Evolutionary conservation across 2,888 invertebrate genomes (phyloP), one percentile per base, ranked within the genome.

Genomic region (Palloptera scutellata): DNA sequence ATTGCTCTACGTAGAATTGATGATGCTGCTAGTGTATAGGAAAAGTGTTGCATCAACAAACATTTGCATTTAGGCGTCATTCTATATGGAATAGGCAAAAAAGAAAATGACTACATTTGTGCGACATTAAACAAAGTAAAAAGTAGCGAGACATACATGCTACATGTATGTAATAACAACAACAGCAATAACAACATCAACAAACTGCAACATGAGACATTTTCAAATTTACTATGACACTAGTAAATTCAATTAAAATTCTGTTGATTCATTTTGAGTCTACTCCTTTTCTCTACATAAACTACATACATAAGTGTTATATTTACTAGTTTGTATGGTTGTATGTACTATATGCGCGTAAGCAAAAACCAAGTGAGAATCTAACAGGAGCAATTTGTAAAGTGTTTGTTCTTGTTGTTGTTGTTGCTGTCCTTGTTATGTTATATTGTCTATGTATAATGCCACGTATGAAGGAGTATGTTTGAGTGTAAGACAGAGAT

Each of bases 191-290:
- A 55, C 20, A 8, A 17, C 43, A n/a, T 1, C 19, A 19, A 53
- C 51, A 42, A 30, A 30, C 11, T 15, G n/a, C 20, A 30, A 41
- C 48, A 55, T 48, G 10, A 43, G 9, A 15, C 19, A 51, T 53
- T 59, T 30, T 60, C 53, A 17, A 57, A 40, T 45, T 30, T 20
- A 41, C 45, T 30, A 58, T 41, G 55, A 42, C 60, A 42, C 61
- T 70, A 63, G 65, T 68, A 62, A 70, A 68, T 70, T 67, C 70
- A 70, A 70, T 70, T 70, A 70, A 70, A 70, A 70, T 67, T 57
- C 70, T 70, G 70, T 68, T 64, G 52, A 62, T 58, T 62, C 52
- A 57, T 61, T 48, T 57, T 55, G 48, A 55, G 45, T n/a, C 13
- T 13, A 40, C n/a, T 54, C 2, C 19, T 55, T 20, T 3, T 5